Evolutionary conservation across 1,140 invertebrate genomes (phyloP), one percentile per base, ranked within the genome.

Genomic region (Drosophila repletoides): DNA sequence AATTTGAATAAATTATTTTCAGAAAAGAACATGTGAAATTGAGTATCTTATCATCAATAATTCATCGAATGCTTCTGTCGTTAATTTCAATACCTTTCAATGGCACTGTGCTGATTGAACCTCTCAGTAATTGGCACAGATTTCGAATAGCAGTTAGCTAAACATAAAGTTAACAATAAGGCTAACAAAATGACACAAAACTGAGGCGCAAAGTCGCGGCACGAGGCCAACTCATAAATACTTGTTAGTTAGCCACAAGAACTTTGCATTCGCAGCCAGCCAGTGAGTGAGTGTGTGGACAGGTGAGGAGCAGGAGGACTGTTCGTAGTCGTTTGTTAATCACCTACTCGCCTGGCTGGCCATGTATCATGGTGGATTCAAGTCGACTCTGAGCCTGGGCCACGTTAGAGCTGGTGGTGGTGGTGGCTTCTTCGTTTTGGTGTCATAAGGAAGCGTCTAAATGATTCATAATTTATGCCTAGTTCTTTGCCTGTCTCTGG

Each of bases 391-490:
- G 24, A 58, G 55, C 60, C 34, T 48, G 56, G 17, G 28, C 43
- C 45, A 29, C 46, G 43, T 48, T 60, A 45, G 49, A 36, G 36
- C 3, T 10, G 10, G 26, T 31, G 52, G 28, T 43, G 19, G 52
- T 51, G 55, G 36, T 66, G 36, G 63, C 63, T 66, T 59, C 79
- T 71, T 69, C 76, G 66, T 60, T 56, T 86, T 60, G 66, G 76
- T 88, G 86, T 88, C 86, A 86, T 88, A 88, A 88, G 86, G 86
- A 88, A 88, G 86, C 76, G 86, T 77, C 76, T 67, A 88, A 88
- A 88, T 88, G 86, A 88, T 86, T 88, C 86, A 88, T 88, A 88
- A 88, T 88, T 86, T 86, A 88, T 88, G 76, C 76, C 69, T 77
- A 67, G 55, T 24, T 75, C 60, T 56, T 36, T 24, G 72, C 36